Evolutionary conservation across 2,797 vertebrate species (phyloP).

Genomic region (Babyrousa celebensis): DNA sequence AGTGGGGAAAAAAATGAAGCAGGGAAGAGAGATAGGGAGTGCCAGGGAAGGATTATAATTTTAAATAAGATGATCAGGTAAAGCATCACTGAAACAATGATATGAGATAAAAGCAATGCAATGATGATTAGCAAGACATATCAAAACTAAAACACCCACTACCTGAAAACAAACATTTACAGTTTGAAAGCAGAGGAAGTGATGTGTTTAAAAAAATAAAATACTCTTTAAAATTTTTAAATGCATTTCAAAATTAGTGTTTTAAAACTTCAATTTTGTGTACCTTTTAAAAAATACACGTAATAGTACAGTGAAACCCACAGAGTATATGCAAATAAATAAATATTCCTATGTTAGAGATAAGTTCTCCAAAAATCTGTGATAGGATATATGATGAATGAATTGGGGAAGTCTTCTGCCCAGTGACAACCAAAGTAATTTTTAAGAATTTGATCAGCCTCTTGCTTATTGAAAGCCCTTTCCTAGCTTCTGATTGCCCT

Average conservation of each 20-base stretch:
- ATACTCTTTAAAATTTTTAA: background rate
- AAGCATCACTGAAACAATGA: background rate
- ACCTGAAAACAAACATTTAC: background rate
- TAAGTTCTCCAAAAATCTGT: background rate
- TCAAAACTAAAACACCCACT: background rate
- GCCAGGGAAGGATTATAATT: background rate
- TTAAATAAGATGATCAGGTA: background rate
- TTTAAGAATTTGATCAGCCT: background rate
- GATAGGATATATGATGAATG: background rate
- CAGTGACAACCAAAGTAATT: background rate
- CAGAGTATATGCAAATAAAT: background rate
- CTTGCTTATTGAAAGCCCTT: background rate
- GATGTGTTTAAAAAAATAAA: background rate
- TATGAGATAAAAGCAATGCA: background rate
- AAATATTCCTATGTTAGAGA: conserved; percentile 15
- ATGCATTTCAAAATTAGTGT: background rate
- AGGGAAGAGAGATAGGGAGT: background rate
- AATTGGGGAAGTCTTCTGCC: background rate
- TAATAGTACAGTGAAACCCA: background rate
- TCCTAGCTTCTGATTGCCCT: background rate
- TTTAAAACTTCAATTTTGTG: background rate
- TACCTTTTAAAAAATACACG: background rate
- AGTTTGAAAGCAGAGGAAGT: background rate
- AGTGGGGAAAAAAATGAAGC: background rate
- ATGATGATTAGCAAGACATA: background rate